These are phyloP conservation scores for Dolichopus griseipennis DNA, from an alignment of 2,888 invertebrate species.

Conservation along the genomic window DNA sequence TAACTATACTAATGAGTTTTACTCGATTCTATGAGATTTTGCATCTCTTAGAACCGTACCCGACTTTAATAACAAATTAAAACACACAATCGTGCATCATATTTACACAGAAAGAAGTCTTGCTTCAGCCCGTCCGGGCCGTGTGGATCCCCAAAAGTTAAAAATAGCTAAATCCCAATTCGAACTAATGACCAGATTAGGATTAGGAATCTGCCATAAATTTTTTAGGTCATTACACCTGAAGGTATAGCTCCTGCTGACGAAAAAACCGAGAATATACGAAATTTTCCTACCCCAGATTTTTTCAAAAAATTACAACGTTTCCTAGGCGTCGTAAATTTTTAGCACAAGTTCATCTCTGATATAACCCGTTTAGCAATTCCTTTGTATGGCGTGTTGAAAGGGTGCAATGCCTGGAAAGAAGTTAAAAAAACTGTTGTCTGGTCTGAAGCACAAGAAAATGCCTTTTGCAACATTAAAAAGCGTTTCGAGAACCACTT, in stretches of 20 bases:
- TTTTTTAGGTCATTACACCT: conserved; percentile 9
- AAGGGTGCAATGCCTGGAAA: neutral
- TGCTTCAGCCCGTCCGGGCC: conserved; percentile 13
- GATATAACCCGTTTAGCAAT: conserved; percentile 17
- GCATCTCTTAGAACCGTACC: neutral
- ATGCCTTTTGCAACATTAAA: no score
- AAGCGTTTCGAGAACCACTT: no score
- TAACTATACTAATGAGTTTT: neutral
- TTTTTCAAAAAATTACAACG: neutral
- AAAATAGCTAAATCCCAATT: conserved; percentile 20
- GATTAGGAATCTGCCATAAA: conserved; percentile 9
- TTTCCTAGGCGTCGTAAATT: no score
- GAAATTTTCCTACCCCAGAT: neutral
- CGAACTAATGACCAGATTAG: conserved; percentile 8
- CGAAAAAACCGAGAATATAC: conserved; percentile 15
- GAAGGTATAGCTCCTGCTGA: conserved; percentile 13
- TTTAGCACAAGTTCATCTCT: no score
- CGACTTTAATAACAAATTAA: neutral
- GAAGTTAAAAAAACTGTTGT: no score
- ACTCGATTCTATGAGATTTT: neutral
- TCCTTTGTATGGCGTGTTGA: neutral
- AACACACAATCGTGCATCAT: conserved; percentile 14
- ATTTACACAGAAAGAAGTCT: conserved; percentile 21
- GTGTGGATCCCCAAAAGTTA: conserved; percentile 18
- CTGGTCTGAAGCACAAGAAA: no score